Conservation (phyloP, 2,888 invertebrate species). For the Aethes cnicana region DNA sequence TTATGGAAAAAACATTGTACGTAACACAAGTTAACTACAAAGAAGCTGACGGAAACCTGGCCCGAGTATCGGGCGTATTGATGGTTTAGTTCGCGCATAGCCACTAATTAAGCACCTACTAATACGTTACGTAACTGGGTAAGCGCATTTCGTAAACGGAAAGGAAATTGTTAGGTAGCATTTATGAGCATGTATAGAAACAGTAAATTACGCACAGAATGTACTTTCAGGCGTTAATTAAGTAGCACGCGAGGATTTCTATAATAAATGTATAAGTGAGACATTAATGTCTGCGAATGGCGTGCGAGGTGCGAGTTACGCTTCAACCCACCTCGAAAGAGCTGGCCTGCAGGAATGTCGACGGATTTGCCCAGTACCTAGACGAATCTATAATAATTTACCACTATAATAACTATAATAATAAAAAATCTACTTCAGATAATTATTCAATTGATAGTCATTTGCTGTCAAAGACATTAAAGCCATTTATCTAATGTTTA, state of each 20-base stretch:
- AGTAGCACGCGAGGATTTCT: conserved; percentile 44
- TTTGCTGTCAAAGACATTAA: too few species aligned
- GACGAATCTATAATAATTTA: too few species aligned
- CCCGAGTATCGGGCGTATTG: too few species aligned
- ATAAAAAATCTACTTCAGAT: too few species aligned
- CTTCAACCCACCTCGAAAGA: background rate
- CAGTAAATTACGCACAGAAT: conserved; percentile 47
- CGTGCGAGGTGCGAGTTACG: conserved; percentile 46
- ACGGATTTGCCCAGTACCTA: too few species aligned
- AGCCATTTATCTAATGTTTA: too few species aligned
- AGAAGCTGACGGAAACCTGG: conserved; percentile 13
- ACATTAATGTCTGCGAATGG: conserved; percentile 37
- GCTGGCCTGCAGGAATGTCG: conserved; percentile 2
- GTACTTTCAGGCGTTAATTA: conserved; percentile 44
- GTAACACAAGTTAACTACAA: conserved; percentile 12
- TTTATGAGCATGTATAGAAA: conserved; percentile 46
- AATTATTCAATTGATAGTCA: too few species aligned
- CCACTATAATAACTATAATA: too few species aligned
- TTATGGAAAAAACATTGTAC: conserved; percentile 12
- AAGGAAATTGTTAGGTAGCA: conserved; percentile 52
- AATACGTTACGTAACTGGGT: conserved; percentile 39
- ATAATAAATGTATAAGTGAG: conserved; percentile 40
- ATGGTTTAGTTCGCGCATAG: conserved; percentile 5
- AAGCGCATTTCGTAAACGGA: conserved; percentile 47
- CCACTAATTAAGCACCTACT: conserved; percentile 17